phyloP scores from a whole-genome alignment of 2,888 invertebrate genomes.

The Tricholauxania praeusta region DNA sequence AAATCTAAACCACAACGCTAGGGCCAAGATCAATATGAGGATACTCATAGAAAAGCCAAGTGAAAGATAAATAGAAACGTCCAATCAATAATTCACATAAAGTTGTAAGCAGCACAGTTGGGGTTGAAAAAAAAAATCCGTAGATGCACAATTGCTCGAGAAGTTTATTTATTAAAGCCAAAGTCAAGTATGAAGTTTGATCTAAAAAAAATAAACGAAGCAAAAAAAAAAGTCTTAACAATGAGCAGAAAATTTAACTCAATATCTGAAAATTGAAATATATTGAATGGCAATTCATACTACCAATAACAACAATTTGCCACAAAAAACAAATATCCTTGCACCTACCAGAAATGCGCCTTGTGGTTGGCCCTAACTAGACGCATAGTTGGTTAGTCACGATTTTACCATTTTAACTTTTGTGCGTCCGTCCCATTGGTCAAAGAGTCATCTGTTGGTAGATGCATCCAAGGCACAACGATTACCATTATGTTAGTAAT shows the following conservation, averaged over 20 bases:
- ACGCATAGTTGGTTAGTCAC: slow-evolving; percentile 45
- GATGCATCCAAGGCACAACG: background rate
- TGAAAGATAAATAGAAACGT: slow-evolving; percentile 15
- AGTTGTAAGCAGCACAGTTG: slow-evolving; percentile 31
- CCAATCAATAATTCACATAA: slow-evolving; percentile 35
- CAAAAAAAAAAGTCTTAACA: background rate
- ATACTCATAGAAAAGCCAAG: background rate
- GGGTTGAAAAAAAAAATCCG: slow-evolving; percentile 1
- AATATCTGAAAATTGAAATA: slow-evolving; percentile 32
- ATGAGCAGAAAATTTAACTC: slow-evolving; percentile 20
- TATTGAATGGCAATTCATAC: slow-evolving; percentile 25
- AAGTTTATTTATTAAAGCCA: slow-evolving; percentile 26
- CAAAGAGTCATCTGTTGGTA: slow-evolving; percentile 25
- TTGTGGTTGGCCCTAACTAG: slow-evolving; percentile 16
- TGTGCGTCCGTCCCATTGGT: slow-evolving; percentile 2
- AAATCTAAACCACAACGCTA: too few relatives aligned
- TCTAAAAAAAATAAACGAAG: background rate
- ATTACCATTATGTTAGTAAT: slow-evolving; percentile 18
- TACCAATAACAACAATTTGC: slow-evolving; percentile 13
- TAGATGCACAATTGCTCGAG: background rate
- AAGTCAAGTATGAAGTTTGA: slow-evolving; percentile 13
- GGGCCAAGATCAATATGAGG: slow-evolving; percentile 10
- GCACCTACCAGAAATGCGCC: slow-evolving; percentile 6
- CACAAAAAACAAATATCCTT: slow-evolving; percentile 28
- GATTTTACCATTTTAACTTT: slow-evolving; percentile 49